phyloP scores from a whole-genome alignment of 1,140 invertebrate species.

The Ladona fulva region DNA sequence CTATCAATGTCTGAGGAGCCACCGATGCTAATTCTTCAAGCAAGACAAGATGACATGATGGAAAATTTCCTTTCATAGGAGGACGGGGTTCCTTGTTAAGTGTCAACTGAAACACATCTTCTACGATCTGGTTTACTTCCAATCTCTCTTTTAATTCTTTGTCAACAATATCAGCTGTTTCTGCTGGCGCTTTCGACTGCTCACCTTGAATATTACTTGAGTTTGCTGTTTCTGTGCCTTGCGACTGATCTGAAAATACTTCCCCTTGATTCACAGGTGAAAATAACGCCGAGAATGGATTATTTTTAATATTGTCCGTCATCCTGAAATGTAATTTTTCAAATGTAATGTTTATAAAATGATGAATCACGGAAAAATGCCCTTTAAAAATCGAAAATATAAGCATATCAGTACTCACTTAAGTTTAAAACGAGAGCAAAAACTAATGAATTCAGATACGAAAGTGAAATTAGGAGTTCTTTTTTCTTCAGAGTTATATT shows the following conservation, averaged over 20 bases:
- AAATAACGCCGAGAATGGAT: conserved; percentile 42
- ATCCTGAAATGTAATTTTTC: conserved; percentile 26
- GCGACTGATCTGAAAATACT: conserved; percentile 30
- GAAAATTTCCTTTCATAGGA: conserved; percentile 26
- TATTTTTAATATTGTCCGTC: conserved; percentile 34
- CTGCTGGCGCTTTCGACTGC: conserved; percentile 11
- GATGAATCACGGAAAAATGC: not conserved
- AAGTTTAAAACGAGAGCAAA: not conserved
- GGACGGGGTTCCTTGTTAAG: conserved; percentile 40
- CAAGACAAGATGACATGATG: conserved; percentile 41
- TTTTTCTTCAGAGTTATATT: not conserved
- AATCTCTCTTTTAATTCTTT: conserved; percentile 24
- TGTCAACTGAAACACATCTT: conserved; percentile 58
- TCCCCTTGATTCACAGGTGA: conserved; percentile 31
- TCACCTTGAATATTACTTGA: not conserved
- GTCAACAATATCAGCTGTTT: conserved; percentile 16
- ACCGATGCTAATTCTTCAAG: conserved; percentile 45
- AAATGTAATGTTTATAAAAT: not conserved
- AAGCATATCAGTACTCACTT: not conserved
- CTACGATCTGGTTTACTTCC: conserved; percentile 40
- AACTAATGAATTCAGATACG: not conserved
- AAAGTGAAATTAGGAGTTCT: not conserved
- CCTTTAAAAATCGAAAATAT: not conserved
- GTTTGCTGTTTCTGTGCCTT: conserved; percentile 4
- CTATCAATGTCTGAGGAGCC: conserved; percentile 38